These are phyloP conservation scores for Okapia johnstoni DNA, from an alignment of 2,113 vertebrate species.

Conservation along the genomic window DNA sequence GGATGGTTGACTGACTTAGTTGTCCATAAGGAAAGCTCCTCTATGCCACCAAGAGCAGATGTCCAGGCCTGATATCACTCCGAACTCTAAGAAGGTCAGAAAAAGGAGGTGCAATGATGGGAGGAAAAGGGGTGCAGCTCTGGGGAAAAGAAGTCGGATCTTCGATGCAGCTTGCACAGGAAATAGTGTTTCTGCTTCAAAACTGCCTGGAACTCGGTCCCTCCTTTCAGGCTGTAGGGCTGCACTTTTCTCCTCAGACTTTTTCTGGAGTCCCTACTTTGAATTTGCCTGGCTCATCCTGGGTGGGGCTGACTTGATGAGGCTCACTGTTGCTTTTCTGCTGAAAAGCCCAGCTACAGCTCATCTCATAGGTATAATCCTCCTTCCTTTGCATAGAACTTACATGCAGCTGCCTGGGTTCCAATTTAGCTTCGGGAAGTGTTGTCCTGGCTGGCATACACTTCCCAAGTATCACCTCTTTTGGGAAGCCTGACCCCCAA, in stretches of 20 bases:
- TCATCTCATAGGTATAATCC: neutral
- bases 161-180: neutral
- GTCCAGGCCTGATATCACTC: rapidly evolving
- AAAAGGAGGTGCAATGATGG: rapidly evolving
- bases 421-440: neutral
- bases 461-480: neutral
- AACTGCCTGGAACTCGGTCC: neutral
- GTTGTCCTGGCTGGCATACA: neutral
- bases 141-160: neutral
- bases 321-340: neutral
- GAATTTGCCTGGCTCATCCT: rapidly evolving
- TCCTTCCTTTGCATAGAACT: neutral
- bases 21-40: neutral
- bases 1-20: neutral
- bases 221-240: neutral
- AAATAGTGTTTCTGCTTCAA: neutral
- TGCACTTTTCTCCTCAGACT: rapidly evolving
- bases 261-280: too few species aligned
- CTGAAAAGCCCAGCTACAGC: neutral
- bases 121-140: too few species aligned
- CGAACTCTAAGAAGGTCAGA: rapidly evolving
- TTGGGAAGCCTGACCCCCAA: neutral
- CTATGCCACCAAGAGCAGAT: rapidly evolving
- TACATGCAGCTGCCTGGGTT: neutral
- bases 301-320: neutral